These are phyloP conservation scores for Druceiella hillmani DNA, from an alignment of 2,888 invertebrate genomes.

Conservation along the genomic window DNA sequence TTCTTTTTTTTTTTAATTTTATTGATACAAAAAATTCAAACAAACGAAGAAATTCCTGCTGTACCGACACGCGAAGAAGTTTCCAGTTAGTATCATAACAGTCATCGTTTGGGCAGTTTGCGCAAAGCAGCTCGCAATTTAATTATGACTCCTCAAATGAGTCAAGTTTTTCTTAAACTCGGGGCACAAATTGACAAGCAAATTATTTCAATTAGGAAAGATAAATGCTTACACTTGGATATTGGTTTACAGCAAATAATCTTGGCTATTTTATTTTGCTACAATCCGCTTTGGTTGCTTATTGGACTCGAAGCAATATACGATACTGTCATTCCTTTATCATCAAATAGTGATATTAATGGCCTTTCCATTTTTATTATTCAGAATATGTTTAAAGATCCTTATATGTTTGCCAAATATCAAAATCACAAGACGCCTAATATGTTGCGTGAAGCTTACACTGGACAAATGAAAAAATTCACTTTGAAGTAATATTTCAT, in stretches of 20 bases:
- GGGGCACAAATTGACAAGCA: constrained; percentile 68
- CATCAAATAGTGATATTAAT: constrained; percentile 72
- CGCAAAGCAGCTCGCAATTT: constrained; percentile 62
- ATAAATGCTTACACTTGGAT: constrained; percentile 78
- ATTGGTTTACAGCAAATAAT: constrained; percentile 74
- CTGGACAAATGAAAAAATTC: constrained; percentile 68
- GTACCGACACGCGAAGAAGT: constrained; percentile 69
- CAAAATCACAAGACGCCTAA: constrained; percentile 48
- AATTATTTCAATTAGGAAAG: constrained; percentile 66
- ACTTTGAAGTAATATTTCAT: constrained; percentile 79
- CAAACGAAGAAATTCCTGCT: constrained; percentile 57
- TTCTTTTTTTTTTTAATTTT: no score
- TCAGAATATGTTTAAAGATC: constrained; percentile 71
- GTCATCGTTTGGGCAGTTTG: constrained; percentile 58
- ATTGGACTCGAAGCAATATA: constrained; percentile 84
- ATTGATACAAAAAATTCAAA: no score
- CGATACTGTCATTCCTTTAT: constrained; percentile 65
- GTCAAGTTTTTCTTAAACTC: constrained; percentile 61
- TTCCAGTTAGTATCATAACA: constrained; percentile 62
- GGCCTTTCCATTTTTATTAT: constrained; percentile 75
- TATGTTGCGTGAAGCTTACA: constrained; percentile 61
- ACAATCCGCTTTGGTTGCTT: constrained; percentile 87
- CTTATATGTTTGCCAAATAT: constrained; percentile 60
- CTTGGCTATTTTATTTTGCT: constrained; percentile 70
- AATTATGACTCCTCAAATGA: constrained; percentile 56